A percentile compares a stretch with the other conserved stretches of the same genome.
Evolutionary conservation across 2,113 vertebrate species (phyloP).

Genomic region (Chauna torquata): DNA sequence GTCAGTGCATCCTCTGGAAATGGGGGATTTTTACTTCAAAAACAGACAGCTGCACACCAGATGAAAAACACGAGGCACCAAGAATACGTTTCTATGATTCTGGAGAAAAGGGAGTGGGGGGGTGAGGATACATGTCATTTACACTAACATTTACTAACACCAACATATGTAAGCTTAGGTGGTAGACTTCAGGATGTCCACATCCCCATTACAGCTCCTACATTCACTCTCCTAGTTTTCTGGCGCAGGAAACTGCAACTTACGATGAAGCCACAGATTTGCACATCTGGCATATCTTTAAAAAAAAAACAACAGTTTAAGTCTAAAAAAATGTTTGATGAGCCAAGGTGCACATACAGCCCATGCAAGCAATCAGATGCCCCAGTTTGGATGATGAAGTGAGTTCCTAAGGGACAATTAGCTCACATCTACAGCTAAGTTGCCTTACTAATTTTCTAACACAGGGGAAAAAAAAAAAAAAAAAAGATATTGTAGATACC

Average conservation of each 20-base stretch:
- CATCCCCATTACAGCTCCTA: not conserved
- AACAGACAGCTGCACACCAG: conserved; percentile 3
- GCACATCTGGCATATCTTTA: not conserved
- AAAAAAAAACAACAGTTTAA: fast-evolving
- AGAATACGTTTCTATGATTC: not conserved
- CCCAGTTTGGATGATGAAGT: not conserved
- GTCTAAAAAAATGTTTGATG: no score
- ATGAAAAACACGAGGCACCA: not conserved
- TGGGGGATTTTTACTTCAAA: not conserved
- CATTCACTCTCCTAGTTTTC: not conserved
- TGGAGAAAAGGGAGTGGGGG: not conserved
- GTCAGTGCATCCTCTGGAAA: not conserved
- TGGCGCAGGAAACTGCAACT: not conserved
- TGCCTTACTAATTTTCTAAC: not conserved
- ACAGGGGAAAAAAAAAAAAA: not conserved
- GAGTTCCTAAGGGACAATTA: not conserved
- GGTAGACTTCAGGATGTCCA: not conserved
- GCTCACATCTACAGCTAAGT: not conserved
- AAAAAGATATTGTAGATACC: not conserved
- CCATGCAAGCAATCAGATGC: not conserved
- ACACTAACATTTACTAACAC: not conserved
- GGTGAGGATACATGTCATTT: not conserved
- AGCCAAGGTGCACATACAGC: not conserved
- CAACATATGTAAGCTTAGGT: not conserved
- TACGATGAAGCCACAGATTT: not conserved